Conservation (phyloP, 2,797 vertebrate species). For the Dipus sagitta region DNA sequence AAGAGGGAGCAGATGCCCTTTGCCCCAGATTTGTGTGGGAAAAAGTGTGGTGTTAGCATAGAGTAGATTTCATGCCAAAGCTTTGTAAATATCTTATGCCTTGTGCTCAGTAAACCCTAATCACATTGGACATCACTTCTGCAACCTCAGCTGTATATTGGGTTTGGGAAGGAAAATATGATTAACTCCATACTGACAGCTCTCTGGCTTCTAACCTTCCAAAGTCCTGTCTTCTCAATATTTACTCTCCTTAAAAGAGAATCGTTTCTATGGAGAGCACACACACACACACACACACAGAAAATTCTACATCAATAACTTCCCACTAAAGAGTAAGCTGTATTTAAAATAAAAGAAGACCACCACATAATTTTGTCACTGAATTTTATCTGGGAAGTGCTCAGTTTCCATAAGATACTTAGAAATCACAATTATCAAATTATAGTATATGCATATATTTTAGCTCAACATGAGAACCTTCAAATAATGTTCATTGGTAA, state of each 20-base stretch:
- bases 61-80: slow-evolving; percentile 80
- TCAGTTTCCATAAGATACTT: neutral
- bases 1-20: slow-evolving; percentile 79
- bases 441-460: neutral
- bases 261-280: slow-evolving; percentile 55
- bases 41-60: slow-evolving; percentile 73
- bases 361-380: neutral
- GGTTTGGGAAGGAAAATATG: slow-evolving; percentile 80
- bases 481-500: neutral
- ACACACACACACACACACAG: slow-evolving; percentile 5
- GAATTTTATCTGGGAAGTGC: slow-evolving; percentile 59
- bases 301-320: slow-evolving; percentile 38
- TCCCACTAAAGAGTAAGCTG: slow-evolving; percentile 55
- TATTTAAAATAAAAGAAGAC: slow-evolving; percentile 32
- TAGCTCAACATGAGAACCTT: neutral
- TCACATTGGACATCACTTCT: slow-evolving; percentile 78
- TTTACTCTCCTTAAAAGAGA: slow-evolving; percentile 68
- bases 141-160: slow-evolving; percentile 82
- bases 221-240: slow-evolving; percentile 73
- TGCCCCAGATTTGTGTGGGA: slow-evolving; percentile 65
- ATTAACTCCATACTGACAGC: slow-evolving; percentile 76
- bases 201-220: slow-evolving; percentile 74
- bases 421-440: neutral
- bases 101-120: slow-evolving; percentile 82
- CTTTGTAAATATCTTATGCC: slow-evolving; percentile 78